Percentiles rank a stretch among this genome's conserved stretches.
Conservation (phyloP, 2,888 invertebrate species). For the Platerodrilus igneus region DNA sequence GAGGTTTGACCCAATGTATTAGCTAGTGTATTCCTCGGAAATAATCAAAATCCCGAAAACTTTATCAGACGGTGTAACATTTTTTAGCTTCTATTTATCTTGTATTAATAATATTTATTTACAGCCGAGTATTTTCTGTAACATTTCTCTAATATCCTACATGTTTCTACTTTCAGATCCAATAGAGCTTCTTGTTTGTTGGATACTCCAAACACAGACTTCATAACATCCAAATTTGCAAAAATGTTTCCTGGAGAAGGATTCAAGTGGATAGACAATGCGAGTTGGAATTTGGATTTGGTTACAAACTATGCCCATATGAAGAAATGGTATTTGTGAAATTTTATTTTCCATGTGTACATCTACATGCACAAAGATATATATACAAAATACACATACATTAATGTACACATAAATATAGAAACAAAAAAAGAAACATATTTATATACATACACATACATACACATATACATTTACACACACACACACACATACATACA, state of each 20-base stretch:
- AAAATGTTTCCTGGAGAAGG: constrained; percentile 63
- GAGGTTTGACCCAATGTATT: no score
- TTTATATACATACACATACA: no score
- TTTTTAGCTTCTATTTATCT: not conserved
- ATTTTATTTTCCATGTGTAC: not conserved
- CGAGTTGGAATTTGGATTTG: constrained; percentile 71
- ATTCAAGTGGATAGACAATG: constrained; percentile 76
- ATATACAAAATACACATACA: no score
- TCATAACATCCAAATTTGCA: constrained; percentile 36
- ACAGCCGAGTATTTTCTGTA: no score
- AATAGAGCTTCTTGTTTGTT: constrained; percentile 69
- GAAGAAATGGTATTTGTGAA: constrained; percentile 39
- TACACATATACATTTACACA: no score
- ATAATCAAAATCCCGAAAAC: not conserved
- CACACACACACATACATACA: no score
- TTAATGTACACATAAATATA: no score
- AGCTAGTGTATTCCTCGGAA: no score
- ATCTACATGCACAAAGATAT: no score
- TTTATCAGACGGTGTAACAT: not conserved
- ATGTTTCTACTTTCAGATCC: constrained; percentile 59
- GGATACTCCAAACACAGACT: constrained; percentile 55
- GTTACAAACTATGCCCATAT: constrained; percentile 57
- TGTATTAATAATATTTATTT: no score
- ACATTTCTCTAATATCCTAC: no score
- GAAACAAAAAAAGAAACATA: no score